phyloP scores from a whole-genome alignment of 2,113 vertebrate genomes.

The Xyliphius kryptos region DNA sequence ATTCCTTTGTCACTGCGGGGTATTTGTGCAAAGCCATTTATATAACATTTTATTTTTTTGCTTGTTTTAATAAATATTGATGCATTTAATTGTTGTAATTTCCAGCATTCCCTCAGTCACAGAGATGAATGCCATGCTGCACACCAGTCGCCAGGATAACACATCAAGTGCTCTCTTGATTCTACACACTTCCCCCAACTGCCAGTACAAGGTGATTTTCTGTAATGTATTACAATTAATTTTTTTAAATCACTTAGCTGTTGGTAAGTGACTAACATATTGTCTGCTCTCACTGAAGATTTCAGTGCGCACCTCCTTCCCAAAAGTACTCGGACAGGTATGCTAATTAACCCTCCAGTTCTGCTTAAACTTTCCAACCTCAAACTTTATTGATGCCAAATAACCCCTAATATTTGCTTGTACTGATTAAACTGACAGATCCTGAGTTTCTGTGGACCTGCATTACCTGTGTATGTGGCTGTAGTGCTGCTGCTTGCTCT shows the following conservation, averaged over 20 bases:
- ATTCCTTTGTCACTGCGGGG: constrained; percentile 75
- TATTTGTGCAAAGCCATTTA: constrained; percentile 45
- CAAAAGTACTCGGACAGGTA: constrained; percentile 90
- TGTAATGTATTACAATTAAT: no score
- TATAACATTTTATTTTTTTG: neutral
- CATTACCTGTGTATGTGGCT: constrained; percentile 79
- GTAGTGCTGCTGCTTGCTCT: constrained; percentile 81
- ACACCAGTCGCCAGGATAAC: constrained; percentile 73
- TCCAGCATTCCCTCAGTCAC: constrained; percentile 73
- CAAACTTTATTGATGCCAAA: no score
- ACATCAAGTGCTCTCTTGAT: constrained; percentile 68
- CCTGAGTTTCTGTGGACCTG: constrained; percentile 78
- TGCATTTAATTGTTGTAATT: neutral
- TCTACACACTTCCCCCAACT: constrained; percentile 86
- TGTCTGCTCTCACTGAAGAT: no score
- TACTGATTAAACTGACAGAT: no score
- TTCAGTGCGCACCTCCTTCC: constrained; percentile 77
- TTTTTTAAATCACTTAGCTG: constrained; percentile 23
- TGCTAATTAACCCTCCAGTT: no score
- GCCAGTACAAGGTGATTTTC: constrained; percentile 93
- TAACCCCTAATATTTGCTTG: no score
- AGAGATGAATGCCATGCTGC: constrained; percentile 85
- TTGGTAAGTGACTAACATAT: no score
- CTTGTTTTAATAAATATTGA: no score
- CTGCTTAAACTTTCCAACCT: no score